A percentile compares a stretch with the other conserved stretches of the same genome.
Conservation (phyloP, 2,113 vertebrate genomes). For the Lepus americanus region DNA sequence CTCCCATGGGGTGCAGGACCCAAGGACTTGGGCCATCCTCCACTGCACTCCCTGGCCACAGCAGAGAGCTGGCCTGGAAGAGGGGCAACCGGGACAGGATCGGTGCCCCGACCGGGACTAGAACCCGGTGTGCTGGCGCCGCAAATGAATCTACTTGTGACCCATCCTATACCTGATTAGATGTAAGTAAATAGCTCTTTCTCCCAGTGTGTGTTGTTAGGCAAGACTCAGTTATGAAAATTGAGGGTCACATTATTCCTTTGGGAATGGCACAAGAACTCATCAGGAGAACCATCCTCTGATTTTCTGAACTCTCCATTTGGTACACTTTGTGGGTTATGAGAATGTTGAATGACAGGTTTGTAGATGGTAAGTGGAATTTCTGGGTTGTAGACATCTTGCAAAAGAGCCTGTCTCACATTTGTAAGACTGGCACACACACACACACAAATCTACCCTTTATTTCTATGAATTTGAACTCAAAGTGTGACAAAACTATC, state of each 20-base stretch:
- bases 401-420: neutral
- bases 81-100: too few relatives aligned
- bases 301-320: slow-evolving; percentile 29
- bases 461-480: slow-evolving; percentile 37
- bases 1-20: too few relatives aligned
- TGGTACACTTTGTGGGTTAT: slow-evolving; percentile 56
- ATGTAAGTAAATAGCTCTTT: slow-evolving; percentile 53
- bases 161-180: slow-evolving; percentile 28
- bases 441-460: neutral
- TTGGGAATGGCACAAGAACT: neutral
- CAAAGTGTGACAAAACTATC: neutral
- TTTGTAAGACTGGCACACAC: neutral
- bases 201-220: neutral
- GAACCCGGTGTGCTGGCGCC: too few relatives aligned
- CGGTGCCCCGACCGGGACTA: too few relatives aligned
- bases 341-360: neutral
- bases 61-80: too few relatives aligned
- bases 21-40: too few relatives aligned
- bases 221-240: neutral
- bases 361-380: slow-evolving; percentile 20
- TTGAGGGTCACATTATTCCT: slow-evolving; percentile 16
- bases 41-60: too few relatives aligned
- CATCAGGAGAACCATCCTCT: slow-evolving; percentile 28
- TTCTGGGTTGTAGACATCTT: slow-evolving; percentile 44
- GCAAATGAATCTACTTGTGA: slow-evolving; percentile 49